Evolutionary conservation across 2,797 vertebrate genomes (phyloP).

Genomic region (Manis crassicaudata): DNA sequence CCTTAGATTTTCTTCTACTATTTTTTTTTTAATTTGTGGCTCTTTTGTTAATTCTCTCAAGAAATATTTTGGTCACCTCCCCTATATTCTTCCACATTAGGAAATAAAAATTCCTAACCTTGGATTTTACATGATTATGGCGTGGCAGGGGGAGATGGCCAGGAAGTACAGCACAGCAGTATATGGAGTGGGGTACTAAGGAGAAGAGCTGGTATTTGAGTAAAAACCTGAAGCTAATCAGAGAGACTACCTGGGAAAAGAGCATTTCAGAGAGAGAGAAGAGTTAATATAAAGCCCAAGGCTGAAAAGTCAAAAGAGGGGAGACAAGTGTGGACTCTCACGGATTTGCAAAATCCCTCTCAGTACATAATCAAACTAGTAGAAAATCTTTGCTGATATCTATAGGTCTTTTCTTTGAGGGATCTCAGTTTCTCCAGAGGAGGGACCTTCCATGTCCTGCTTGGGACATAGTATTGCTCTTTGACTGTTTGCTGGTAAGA

Average conservation of each 20-base stretch:
- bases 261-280: background rate
- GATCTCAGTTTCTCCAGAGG: background rate
- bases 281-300: rapidly evolving
- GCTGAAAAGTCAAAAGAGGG: background rate
- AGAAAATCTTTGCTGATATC: too few species aligned
- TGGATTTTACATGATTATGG: background rate
- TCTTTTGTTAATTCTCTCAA: background rate
- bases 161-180: background rate
- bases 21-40: background rate
- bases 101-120: background rate
- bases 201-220: background rate
- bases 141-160: too few species aligned
- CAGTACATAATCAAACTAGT: rapidly evolving
- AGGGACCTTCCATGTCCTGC: background rate
- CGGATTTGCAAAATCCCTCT: background rate
- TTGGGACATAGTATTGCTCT: background rate
- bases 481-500: background rate
- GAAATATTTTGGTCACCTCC: background rate
- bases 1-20: background rate
- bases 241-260: too few species aligned
- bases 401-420: background rate
- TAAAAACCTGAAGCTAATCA: background rate
- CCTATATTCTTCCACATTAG: background rate
- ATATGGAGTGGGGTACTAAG: background rate
- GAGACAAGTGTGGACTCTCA: background rate